phyloP scores from a whole-genome alignment of 2,797 vertebrate species.

The Coregonus ussuriensis region DNA sequence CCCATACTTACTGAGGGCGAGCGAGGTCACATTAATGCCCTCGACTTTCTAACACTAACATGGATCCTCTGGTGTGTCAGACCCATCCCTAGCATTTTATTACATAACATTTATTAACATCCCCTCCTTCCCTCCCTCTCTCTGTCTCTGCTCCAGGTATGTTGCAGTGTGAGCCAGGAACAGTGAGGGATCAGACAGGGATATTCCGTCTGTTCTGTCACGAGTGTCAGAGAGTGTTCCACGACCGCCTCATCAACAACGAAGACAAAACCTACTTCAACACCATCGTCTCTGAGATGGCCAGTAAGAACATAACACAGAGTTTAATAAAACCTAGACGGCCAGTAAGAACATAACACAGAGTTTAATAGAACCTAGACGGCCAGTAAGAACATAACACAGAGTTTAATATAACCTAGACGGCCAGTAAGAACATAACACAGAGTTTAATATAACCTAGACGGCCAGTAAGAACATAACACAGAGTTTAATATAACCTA shows the following conservation, averaged over 20 bases:
- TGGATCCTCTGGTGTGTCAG: neutral
- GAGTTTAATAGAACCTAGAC: too few species aligned
- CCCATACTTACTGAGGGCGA: neutral
- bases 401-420: too few species aligned
- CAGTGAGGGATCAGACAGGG: constrained; percentile 78
- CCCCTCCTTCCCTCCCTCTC: neutral
- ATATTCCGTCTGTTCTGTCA: constrained; percentile 87
- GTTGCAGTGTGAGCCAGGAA: constrained; percentile 78
- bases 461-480: too few species aligned
- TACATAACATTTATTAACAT: neutral
- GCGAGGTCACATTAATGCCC: neutral
- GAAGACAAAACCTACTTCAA: constrained; percentile 86
- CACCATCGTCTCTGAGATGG: constrained; percentile 82
- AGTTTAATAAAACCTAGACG: neutral
- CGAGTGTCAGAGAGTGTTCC: constrained; percentile 86
- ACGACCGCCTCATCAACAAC: constrained; percentile 83
- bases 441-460: neutral
- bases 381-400: too few species aligned
- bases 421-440: neutral
- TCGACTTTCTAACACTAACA: too few species aligned
- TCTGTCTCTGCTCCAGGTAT: constrained; percentile 67
- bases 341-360: too few species aligned
- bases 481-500: too few species aligned
- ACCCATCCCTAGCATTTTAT: neutral
- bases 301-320: constrained; percentile 70